Percentiles rank a stretch among this genome's conserved stretches.
Evolutionary conservation across 2,113 vertebrate species (phyloP).

Genomic region (Echinops telfairi): DNA sequence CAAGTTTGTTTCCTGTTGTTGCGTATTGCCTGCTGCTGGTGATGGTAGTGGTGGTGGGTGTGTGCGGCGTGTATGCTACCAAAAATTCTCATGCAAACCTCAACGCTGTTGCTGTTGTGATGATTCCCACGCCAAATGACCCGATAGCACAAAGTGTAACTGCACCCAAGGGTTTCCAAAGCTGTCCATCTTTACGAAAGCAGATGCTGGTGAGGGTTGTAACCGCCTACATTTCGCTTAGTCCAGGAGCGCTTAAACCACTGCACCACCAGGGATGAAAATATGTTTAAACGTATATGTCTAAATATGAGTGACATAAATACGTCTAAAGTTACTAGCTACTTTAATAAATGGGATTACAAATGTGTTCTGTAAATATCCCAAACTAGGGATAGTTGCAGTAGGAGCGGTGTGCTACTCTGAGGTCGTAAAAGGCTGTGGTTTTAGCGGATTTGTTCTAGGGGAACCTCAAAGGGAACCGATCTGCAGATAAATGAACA

Average conservation of each 20-base stretch:
- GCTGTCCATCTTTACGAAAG: neutral
- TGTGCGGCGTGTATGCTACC: neutral
- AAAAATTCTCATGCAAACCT: neutral
- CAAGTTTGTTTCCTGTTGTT: slow-evolving; percentile 22
- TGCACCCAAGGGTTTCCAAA: no score
- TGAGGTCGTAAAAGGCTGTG: slow-evolving; percentile 77
- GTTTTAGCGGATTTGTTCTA: slow-evolving; percentile 79
- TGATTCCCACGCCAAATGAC: neutral
- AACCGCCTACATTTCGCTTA: neutral
- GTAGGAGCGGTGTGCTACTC: slow-evolving; percentile 76
- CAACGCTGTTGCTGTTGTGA: neutral
- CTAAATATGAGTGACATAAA: neutral
- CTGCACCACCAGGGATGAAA: neutral
- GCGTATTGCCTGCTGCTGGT: neutral
- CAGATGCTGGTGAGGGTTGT: neutral
- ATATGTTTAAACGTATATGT: no score
- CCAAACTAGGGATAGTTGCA: slow-evolving; percentile 82
- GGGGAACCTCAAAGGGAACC: slow-evolving; percentile 60
- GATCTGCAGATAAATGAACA: slow-evolving; percentile 52
- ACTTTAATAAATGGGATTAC: slow-evolving; percentile 81
- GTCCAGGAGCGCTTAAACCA: neutral
- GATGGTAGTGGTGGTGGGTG: no score
- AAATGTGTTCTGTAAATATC: slow-evolving; percentile 73
- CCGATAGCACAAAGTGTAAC: neutral
- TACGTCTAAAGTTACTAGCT: slow-evolving; percentile 12